These are phyloP conservation scores for Acanthosoma haemorrhoidale DNA, from an alignment of 2,888 invertebrate species.

Conservation along the genomic window DNA sequence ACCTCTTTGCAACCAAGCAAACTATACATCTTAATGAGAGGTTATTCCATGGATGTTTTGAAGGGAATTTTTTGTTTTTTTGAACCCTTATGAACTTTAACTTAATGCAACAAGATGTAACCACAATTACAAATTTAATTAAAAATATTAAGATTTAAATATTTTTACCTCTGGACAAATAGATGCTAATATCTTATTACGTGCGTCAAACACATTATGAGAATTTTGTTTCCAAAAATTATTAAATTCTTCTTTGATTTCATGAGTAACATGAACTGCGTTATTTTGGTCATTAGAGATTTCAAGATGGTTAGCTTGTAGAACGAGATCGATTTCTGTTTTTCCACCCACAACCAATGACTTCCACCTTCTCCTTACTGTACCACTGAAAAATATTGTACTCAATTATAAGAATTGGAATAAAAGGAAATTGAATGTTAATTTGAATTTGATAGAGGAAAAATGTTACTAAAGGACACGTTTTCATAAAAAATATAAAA, in stretches of 20 bases:
- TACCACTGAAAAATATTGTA: constrained; percentile 61
- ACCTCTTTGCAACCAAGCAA: too few relatives aligned
- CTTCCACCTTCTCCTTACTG: constrained; percentile 68
- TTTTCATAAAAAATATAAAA: too few relatives aligned
- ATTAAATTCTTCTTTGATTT: constrained; percentile 62
- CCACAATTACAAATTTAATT: too few relatives aligned
- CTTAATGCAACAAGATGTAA: too few relatives aligned
- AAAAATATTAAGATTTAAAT: background rate
- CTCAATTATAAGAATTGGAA: too few relatives aligned
- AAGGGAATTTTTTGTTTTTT: too few relatives aligned
- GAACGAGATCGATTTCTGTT: constrained; percentile 63
- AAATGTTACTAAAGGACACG: too few relatives aligned
- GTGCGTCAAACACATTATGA: constrained; percentile 60
- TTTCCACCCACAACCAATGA: constrained; percentile 54
- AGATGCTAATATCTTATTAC: constrained; percentile 71
- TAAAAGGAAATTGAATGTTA: too few relatives aligned
- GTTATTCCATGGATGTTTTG: too few relatives aligned
- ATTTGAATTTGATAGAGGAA: too few relatives aligned
- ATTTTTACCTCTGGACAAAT: constrained; percentile 71
- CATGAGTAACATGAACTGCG: constrained; percentile 54
- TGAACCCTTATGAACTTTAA: too few relatives aligned
- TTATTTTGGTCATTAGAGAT: constrained; percentile 54
- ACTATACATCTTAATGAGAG: too few relatives aligned
- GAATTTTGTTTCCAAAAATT: constrained; percentile 66
- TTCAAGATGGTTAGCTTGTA: constrained; percentile 67